These are phyloP conservation scores for Zaprionus obscuricornis DNA, from an alignment of 2,888 invertebrate genomes.

Conservation along the genomic window DNA sequence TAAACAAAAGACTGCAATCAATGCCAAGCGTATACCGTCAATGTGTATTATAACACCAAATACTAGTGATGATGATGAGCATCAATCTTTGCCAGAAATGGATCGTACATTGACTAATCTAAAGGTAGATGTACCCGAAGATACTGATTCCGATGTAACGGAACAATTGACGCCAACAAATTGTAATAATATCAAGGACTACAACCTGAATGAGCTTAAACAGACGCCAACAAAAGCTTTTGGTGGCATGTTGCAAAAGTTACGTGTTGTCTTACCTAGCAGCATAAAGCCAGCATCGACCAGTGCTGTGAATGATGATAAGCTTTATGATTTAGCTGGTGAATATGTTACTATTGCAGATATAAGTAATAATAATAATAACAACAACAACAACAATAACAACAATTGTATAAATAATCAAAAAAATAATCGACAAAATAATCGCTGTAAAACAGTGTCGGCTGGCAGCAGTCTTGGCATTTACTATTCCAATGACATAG, in stretches of 20 bases:
- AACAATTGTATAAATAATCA: conserved; percentile 35
- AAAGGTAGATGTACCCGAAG: conserved; percentile 85
- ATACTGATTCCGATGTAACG: conserved; percentile 31
- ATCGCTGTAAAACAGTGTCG: conserved; percentile 44
- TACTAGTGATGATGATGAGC: conserved; percentile 93
- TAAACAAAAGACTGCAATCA: conserved; percentile 93
- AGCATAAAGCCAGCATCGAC: conserved; percentile 74
- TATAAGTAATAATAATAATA: conserved; percentile 89
- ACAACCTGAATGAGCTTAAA: conserved; percentile 82
- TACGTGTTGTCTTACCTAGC: conserved; percentile 86
- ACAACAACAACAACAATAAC: conserved; percentile 87
- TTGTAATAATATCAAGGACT: conserved; percentile 76
- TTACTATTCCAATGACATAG: conserved; percentile 88
- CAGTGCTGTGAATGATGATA: conserved; percentile 83
- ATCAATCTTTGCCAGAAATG: conserved; percentile 55
- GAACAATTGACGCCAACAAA: conserved; percentile 67
- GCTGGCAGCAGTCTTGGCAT: conserved; percentile 80
- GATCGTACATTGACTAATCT: conserved; percentile 82
- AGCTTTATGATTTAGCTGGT: conserved; percentile 84
- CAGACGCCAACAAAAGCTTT: conserved; percentile 84
- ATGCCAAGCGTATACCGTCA: conserved; percentile 94
- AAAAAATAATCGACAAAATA: conserved; percentile 27
- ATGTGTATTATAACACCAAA: conserved; percentile 96
- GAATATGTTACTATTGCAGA: conserved; percentile 95
- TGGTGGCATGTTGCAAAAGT: conserved; percentile 89